Evolutionary conservation across 2,113 vertebrate genomes (phyloP).

Genomic region (Menura novaehollandiae): DNA sequence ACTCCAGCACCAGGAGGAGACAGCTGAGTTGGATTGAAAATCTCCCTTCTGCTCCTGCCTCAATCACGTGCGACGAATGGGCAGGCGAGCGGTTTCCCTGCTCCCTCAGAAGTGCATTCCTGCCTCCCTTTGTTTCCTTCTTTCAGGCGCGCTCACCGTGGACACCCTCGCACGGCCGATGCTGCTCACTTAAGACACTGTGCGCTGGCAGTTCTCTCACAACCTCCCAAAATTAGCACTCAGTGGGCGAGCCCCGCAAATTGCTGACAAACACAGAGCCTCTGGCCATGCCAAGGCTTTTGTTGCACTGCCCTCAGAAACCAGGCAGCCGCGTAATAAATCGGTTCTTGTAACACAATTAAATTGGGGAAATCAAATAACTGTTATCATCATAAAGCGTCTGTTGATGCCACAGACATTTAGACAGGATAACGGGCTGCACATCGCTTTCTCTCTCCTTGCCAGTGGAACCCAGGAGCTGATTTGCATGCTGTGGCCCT

Average conservation of each 20-base stretch:
- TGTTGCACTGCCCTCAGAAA: neutral
- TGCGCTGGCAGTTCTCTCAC: neutral
- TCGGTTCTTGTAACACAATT: slow-evolving; percentile 41
- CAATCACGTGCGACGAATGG: slow-evolving; percentile 65
- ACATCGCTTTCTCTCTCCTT: neutral
- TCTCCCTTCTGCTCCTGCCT: slow-evolving; percentile 87
- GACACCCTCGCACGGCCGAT: neutral
- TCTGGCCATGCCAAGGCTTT: neutral
- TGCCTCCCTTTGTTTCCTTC: slow-evolving; percentile 53
- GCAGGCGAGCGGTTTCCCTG: slow-evolving; percentile 61
- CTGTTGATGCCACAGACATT: slow-evolving; percentile 24
- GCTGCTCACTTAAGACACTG: neutral
- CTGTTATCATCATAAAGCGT: slow-evolving; percentile 23
- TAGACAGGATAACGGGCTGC: slow-evolving; percentile 21
- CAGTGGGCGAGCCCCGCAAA: neutral
- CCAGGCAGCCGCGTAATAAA: slow-evolving; percentile 1
- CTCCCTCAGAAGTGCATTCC: slow-evolving; percentile 65
- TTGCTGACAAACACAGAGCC: neutral
- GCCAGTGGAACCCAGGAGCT: slow-evolving; percentile 11
- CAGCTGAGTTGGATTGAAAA: slow-evolving; percentile 82
- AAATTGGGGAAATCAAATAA: slow-evolving; percentile 45
- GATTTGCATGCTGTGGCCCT: neutral
- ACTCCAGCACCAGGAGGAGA: slow-evolving; percentile 88
- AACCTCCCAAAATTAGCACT: neutral
- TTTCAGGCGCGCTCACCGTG: rapidly evolving